These are phyloP conservation scores for Rhamnusium bicolor DNA, from an alignment of 2,888 invertebrate genomes.

Conservation along the genomic window DNA sequence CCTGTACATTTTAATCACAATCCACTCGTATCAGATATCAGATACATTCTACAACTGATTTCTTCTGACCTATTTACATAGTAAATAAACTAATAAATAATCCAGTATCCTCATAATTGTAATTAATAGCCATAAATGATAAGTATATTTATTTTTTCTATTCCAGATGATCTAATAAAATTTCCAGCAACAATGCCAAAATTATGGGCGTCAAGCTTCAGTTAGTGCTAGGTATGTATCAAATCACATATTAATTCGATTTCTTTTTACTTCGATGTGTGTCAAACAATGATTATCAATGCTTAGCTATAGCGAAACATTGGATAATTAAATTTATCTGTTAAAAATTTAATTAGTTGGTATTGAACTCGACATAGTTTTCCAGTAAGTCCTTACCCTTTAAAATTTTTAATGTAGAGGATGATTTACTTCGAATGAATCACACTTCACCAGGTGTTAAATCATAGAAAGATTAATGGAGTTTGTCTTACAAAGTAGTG, in stretches of 20 bases:
- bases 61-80: not conserved
- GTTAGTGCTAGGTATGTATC: slow-evolving; percentile 66
- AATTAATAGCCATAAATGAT: not conserved
- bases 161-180: slow-evolving; percentile 62
- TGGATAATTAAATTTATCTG: not conserved
- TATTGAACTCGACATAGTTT: not conserved
- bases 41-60: not conserved
- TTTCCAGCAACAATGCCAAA: slow-evolving; percentile 60
- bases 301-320: not conserved
- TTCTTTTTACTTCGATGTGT: not conserved
- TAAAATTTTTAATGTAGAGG: no score
- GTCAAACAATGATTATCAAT: not conserved
- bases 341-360: not conserved
- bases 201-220: slow-evolving; percentile 69
- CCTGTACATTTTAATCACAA: not conserved
- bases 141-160: slow-evolving; percentile 44
- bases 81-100: not conserved
- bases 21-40: not conserved
- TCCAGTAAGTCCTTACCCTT: not conserved
- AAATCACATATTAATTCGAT: slow-evolving; percentile 39
- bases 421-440: no score
- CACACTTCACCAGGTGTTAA: no score
- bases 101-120: not conserved
- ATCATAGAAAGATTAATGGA: no score
- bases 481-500: no score